Base-by-base conservation (phyloP, 2,113 vertebrate genomes). In the Xiphorhynchus elegans region DNA sequence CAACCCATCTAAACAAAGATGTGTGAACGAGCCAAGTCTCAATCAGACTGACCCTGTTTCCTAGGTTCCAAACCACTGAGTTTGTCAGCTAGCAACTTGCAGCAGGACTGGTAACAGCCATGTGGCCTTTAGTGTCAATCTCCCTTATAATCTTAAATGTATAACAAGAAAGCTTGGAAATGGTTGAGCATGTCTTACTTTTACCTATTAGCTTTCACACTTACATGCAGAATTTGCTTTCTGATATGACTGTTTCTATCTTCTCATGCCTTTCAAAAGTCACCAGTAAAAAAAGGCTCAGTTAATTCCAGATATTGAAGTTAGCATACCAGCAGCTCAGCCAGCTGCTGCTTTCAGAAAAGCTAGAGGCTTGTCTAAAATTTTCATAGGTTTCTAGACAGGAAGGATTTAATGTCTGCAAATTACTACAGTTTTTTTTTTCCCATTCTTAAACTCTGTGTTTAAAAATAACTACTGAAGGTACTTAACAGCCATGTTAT, bases 31-130 rank as follows among this genome's bases (percentile, higher is more conserved):
- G 24, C 68, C 31, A 72, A 20, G n/a, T 74, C 44, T 89, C 72
- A 35, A 28, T 70, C 28, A 55, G 39, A 29, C 49, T 52, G 49
- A 17, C 31, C 86, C 39, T 77, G 39, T 83, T 62, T 89, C 40
- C 50, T 39, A 53, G 25, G 84, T 88, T 97, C 93, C 33, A 13
- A 90, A 64, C 47, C 89, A 88, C 12, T 81, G 82, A 55, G 29
- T 89, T 95, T 94, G 92, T 92, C 92, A 96, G 78, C 63, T 67
- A 10, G 37, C 16, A 39, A 84, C 83, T 84, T 62, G 58, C 72
- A 82, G 52, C 50, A 76, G 76, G 69, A 96, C 69, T 68, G 24
- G 60, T 76, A 93, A 80, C 35, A 56, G 33, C 19, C n/a, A 50
- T 2, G 7, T 62, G 55, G 20, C 29, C 75, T 73, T 50, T 55